These are phyloP conservation scores for Astropecten irregularis DNA, from an alignment of 53 echinoderm and acorn worm species.

Conservation along the genomic window DNA sequence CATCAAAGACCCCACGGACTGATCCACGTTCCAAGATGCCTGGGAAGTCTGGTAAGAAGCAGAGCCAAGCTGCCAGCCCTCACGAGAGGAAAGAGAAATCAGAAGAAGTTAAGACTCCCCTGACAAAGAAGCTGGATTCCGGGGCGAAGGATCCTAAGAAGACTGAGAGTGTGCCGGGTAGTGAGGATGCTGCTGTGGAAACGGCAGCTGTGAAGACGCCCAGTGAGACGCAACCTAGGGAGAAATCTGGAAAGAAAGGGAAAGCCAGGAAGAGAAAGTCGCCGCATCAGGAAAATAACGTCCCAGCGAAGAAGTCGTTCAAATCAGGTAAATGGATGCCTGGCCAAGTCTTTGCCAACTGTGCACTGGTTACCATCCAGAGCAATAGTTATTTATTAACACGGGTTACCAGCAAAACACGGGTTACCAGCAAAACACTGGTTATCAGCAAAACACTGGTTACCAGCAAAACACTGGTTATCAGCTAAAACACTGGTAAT, in stretches of 20 bases:
- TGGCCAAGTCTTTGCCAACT: too few relatives aligned
- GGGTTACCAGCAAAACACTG: too few relatives aligned
- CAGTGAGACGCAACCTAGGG: neutral
- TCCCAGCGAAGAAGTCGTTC: neutral
- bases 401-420: too few relatives aligned
- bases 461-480: too few relatives aligned
- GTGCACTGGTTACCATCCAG: neutral
- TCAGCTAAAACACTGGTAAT: too few relatives aligned
- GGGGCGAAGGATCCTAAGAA: neutral
- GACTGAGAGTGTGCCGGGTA: neutral
- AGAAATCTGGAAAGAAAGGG: neutral
- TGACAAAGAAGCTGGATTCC: neutral
- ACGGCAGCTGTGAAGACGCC: neutral
- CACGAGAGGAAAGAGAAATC: neutral
- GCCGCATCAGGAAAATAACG: neutral
- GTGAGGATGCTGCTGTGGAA: neutral
- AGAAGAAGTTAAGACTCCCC: too few relatives aligned
- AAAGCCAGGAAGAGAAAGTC: neutral
- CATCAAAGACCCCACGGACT: neutral
- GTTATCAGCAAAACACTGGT: too few relatives aligned
- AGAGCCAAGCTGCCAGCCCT: neutral
- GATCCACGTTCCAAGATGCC: neutral
- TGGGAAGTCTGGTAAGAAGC: neutral
- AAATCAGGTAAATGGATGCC: neutral
- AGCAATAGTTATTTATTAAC: too few relatives aligned